phyloP scores from a whole-genome alignment of 1,140 invertebrate species.

The Lasaia peninsularis region DNA sequence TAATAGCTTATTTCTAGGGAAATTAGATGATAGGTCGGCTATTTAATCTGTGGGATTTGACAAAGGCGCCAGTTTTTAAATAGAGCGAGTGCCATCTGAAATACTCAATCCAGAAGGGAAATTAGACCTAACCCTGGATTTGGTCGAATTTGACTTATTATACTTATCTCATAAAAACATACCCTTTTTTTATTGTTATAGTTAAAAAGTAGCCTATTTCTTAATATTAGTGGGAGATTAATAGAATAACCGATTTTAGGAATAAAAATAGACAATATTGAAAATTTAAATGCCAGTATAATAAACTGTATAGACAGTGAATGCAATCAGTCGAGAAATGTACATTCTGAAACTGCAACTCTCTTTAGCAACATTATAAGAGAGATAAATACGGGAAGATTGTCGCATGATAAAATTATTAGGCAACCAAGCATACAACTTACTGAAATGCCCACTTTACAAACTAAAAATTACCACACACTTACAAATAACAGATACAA shows the following conservation, averaged over 20 bases:
- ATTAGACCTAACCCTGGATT: too few relatives aligned
- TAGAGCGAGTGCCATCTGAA: too few relatives aligned
- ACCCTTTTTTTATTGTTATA: too few relatives aligned
- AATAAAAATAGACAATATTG: not conserved
- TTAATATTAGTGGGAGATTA: too few relatives aligned
- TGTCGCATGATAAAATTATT: not conserved
- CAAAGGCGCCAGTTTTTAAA: too few relatives aligned
- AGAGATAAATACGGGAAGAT: not conserved
- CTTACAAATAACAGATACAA: not conserved
- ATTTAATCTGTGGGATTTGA: too few relatives aligned
- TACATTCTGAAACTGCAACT: slow-evolving; percentile 1
- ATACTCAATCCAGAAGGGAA: too few relatives aligned
- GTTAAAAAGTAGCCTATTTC: too few relatives aligned
- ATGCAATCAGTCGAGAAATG: not conserved
- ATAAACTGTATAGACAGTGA: not conserved
- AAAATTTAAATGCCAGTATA: not conserved
- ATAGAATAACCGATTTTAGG: not conserved
- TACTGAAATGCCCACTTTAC: not conserved
- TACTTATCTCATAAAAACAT: too few relatives aligned
- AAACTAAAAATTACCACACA: not conserved
- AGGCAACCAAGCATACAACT: not conserved
- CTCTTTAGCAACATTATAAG: slow-evolving; percentile 1
- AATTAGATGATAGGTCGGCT: too few relatives aligned
- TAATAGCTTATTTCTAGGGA: too few relatives aligned
- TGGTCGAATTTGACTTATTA: too few relatives aligned